A percentile compares a stretch with the other conserved stretches of the same genome.
Conservation (phyloP, 2,888 invertebrate species). For the Pheosia gnoma region DNA sequence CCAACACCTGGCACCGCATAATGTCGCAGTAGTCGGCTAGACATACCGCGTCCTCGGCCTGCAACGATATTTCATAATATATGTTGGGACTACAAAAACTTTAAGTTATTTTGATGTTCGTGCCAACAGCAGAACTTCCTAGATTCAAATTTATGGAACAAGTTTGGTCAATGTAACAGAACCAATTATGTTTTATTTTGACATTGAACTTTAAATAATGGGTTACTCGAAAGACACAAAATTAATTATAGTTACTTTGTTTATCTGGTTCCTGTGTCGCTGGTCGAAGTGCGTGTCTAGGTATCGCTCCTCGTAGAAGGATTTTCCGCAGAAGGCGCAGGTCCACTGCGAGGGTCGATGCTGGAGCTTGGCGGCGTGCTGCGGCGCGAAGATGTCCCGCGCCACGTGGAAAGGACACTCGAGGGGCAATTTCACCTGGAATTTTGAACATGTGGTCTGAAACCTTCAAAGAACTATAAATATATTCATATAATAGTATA, state of each 20-base stretch:
- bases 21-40: conserved; percentile 98
- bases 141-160: no score
- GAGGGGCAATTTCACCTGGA: conserved; percentile 89
- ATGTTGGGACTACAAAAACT: no score
- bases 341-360: conserved; percentile 95
- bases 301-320: conserved; percentile 94
- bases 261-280: conserved; percentile 92
- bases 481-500: no score
- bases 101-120: no score
- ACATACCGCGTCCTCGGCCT: conserved; percentile 97
- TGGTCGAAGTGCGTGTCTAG: conserved; percentile 95
- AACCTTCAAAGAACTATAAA: no score
- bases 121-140: no score
- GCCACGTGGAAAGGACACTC: conserved; percentile 96
- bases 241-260: conserved; percentile 84
- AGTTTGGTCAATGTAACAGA: no score
- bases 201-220: no score
- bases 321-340: conserved; percentile 95
- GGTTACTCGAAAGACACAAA: no score
- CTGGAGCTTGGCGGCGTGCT: conserved; percentile 93
- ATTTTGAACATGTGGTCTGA: neutral
- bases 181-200: no score
- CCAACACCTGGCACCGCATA: conserved; percentile 95
- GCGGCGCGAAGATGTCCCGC: conserved; percentile 94
- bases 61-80: conserved; percentile 19